These are phyloP conservation scores for Scolanthus callimorphus DNA, from an alignment of 92 coral and sea anemone species.

Conservation along the genomic window DNA sequence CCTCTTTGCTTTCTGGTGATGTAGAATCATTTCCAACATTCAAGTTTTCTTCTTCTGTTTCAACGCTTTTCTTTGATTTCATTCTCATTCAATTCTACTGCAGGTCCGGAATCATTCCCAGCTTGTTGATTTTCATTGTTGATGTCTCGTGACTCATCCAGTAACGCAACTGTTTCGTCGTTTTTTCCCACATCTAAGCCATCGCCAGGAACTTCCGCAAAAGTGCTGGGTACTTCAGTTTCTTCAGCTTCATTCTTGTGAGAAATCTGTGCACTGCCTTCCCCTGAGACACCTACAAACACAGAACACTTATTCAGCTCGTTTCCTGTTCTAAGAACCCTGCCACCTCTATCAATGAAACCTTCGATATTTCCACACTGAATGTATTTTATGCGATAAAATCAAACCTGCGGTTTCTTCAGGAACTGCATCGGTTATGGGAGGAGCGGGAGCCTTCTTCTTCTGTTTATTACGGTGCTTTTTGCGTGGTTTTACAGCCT, in stretches of 20 bases:
- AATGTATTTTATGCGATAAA: no score
- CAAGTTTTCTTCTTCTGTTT: constrained; percentile 3
- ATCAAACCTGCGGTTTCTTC: constrained; percentile 14
- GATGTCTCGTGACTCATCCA: not conserved
- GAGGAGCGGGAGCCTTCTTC: constrained; percentile 13
- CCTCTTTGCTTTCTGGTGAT: no score
- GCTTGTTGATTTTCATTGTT: not conserved
- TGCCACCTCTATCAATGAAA: no score
- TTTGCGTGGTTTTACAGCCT: constrained; percentile 85
- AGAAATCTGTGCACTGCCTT: no score
- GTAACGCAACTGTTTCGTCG: not conserved
- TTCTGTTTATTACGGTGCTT: constrained; percentile 80
- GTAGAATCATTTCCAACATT: no score
- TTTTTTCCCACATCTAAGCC: not conserved
- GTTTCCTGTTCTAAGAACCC: no score
- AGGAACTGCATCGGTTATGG: constrained; percentile 5
- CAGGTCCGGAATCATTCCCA: not conserved
- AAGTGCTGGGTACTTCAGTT: not conserved
- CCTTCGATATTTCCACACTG: no score
- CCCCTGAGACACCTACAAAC: no score
- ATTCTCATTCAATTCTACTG: not conserved
- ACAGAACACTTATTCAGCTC: no score
- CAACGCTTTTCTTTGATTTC: not conserved
- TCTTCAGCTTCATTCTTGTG: not conserved
- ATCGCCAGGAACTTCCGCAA: not conserved